phyloP scores from a whole-genome alignment of 2,797 vertebrate species.

The Threskiornis aethiopicus region DNA sequence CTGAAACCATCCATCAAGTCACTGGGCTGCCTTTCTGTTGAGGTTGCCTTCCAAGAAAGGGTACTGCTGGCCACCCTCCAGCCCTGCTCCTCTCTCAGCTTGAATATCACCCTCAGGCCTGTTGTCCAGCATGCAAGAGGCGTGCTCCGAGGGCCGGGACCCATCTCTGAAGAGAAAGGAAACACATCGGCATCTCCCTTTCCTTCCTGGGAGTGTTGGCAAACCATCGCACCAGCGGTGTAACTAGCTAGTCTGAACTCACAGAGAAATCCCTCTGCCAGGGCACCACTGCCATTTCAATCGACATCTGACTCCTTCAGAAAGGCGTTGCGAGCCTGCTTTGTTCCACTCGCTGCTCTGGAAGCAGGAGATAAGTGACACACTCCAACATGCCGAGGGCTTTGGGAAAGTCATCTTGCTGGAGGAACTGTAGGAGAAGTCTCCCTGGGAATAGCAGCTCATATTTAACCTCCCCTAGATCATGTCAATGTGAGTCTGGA shows the following conservation, averaged over 20 bases:
- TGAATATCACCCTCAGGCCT: background rate
- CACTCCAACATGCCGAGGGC: conserved; percentile 8
- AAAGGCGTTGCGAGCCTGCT: background rate
- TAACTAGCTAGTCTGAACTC: background rate
- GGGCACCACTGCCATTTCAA: background rate
- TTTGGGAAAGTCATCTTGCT: conserved; percentile 60
- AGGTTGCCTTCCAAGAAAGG: background rate
- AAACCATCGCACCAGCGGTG: background rate
- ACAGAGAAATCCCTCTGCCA: background rate
- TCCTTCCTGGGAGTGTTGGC: background rate
- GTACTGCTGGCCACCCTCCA: background rate
- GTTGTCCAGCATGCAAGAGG: background rate
- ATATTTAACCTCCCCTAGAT: conserved; percentile 64
- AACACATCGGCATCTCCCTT: background rate
- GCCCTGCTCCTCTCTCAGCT: background rate
- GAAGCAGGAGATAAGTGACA: conserved; percentile 20
- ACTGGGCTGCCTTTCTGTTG: background rate
- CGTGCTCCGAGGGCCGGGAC: fast-evolving
- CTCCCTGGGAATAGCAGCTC: conserved; percentile 50
- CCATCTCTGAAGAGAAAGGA: background rate
- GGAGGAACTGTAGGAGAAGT: conserved; percentile 13
- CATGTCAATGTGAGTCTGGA: conserved; percentile 58
- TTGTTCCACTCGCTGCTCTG: background rate
- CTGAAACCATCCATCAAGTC: background rate
- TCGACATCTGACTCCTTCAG: background rate